These are phyloP conservation scores for Penaeus japonicus DNA, from an alignment of 1,140 invertebrate species.

Conservation along the genomic window DNA sequence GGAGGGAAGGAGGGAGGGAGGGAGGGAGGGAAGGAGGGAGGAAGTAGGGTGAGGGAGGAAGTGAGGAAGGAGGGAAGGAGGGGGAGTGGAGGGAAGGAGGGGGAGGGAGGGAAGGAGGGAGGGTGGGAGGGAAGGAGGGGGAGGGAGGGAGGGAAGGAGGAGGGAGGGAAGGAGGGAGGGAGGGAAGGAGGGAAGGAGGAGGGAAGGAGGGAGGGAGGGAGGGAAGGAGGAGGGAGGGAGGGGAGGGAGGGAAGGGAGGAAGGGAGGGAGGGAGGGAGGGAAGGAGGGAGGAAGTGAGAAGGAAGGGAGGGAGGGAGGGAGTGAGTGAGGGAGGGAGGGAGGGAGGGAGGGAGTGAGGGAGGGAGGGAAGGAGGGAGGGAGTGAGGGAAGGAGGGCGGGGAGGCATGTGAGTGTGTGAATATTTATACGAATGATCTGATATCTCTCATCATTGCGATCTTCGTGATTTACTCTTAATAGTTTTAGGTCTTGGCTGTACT, in stretches of 20 bases:
- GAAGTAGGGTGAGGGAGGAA: not conserved
- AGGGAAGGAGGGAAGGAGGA: not conserved
- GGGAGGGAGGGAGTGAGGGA: not conserved
- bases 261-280: not conserved
- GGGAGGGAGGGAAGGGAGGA: not conserved
- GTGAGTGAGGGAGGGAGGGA: not conserved
- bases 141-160: not conserved
- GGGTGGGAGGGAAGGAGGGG: not conserved
- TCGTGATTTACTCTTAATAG: no score
- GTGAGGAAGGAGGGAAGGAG: not conserved
- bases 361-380: not conserved
- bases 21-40: not conserved
- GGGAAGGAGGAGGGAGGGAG: not conserved
- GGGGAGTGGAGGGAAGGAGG: not conserved
- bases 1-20: not conserved
- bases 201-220: not conserved
- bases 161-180: not conserved
- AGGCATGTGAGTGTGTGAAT: no score
- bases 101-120: not conserved
- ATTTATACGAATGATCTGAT: no score
- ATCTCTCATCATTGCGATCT: no score
- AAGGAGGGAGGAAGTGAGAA: not conserved
- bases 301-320: not conserved
- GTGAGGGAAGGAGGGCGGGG: not conserved
- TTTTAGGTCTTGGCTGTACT: no score